Evolutionary conservation across 1,140 invertebrate species (phyloP).

Genomic region (Caenorhabditis brenneri): DNA sequence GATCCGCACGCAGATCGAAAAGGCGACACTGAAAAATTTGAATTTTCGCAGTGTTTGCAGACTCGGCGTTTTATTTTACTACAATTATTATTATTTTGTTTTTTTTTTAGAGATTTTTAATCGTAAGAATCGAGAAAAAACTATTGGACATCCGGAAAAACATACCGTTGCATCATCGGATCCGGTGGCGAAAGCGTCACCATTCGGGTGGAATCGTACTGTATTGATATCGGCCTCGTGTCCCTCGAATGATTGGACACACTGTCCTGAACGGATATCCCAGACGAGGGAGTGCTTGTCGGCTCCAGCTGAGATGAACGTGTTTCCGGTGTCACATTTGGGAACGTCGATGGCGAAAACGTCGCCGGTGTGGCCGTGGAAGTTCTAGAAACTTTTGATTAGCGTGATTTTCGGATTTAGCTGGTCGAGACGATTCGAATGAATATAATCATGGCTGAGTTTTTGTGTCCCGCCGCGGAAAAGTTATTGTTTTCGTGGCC

Average conservation of each 20-base stretch:
- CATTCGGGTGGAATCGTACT: slow-evolving; percentile 98
- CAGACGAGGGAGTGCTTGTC: slow-evolving; percentile 86
- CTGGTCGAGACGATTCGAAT: too few relatives aligned
- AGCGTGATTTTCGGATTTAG: too few relatives aligned
- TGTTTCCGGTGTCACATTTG: slow-evolving; percentile 92
- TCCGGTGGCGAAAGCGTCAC: slow-evolving; percentile 95
- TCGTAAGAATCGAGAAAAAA: too few relatives aligned
- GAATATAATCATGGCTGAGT: too few relatives aligned
- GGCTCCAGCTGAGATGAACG: slow-evolving; percentile 88
- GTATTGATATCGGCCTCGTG: slow-evolving; percentile 98
- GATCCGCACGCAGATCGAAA: slow-evolving; percentile 95
- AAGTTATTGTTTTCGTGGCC: too few relatives aligned
- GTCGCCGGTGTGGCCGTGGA: slow-evolving; percentile 94
- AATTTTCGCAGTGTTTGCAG: too few relatives aligned
- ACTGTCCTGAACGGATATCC: slow-evolving; percentile 98
- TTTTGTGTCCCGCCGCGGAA: too few relatives aligned
- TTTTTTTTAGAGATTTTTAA: too few relatives aligned
- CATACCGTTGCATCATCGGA: slow-evolving; percentile 93
- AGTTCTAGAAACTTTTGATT: too few relatives aligned
- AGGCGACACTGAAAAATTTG: slow-evolving; percentile 86
- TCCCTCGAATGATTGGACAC: slow-evolving; percentile 97
- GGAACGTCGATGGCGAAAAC: slow-evolving; percentile 96
- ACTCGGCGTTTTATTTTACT: too few relatives aligned
- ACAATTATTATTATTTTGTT: too few relatives aligned
- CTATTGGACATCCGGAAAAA: neutral